These are phyloP conservation scores for mouse (Mus musculus) DNA, from an alignment of 2,113 vertebrate species.

Conservation along the genomic window GRCm39 chr4:64000001-64000500, in stretches of 20 bases:
- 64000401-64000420: not conserved
- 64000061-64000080: constrained; percentile 12
- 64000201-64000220: constrained; percentile 37
- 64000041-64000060: constrained; percentile 50
- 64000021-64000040: constrained; percentile 47
- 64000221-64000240: constrained; percentile 57
- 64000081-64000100: not conserved
- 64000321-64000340: not conserved
- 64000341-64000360: not conserved
- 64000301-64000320: not conserved
- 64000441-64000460: not conserved
- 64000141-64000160: constrained; percentile 22
- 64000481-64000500: not conserved
- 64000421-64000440: not conserved
- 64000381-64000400: not conserved
- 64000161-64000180: constrained; percentile 1
- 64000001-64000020: constrained; percentile 49
- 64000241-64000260: constrained; percentile 53
- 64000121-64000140: constrained; percentile 61
- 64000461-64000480: not conserved
- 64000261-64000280: not conserved
- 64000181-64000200: not conserved
- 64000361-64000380: not conserved
- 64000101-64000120: constrained; percentile 66
- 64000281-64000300: not conserved